phyloP scores from a whole-genome alignment of 2,797 vertebrate genomes.

The Phalanger gymnotis region DNA sequence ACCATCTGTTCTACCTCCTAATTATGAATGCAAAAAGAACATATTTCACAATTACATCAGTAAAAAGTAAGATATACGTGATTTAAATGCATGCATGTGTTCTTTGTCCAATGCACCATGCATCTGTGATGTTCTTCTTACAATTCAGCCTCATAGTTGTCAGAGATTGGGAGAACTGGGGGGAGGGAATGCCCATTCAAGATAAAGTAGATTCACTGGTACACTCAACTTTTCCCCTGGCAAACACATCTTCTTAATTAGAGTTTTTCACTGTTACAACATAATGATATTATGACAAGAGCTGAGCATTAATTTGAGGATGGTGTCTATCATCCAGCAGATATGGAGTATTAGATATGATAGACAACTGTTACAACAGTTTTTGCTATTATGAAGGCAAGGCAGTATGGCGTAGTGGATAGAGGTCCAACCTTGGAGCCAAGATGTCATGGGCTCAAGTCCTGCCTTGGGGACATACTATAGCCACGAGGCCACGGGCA shows the following conservation, averaged over 20 bases:
- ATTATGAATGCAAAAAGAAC: conserved; percentile 89
- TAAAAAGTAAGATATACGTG: conserved; percentile 88
- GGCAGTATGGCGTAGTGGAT: not conserved
- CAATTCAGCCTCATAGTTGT: conserved; percentile 74
- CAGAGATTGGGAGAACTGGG: not conserved
- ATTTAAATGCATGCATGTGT: conserved; percentile 86
- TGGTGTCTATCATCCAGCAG: conserved; percentile 66
- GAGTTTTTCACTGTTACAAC: conserved; percentile 72
- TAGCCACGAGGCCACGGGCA: not conserved
- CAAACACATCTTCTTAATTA: conserved; percentile 80
- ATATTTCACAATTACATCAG: conserved; percentile 90
- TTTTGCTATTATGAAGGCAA: conserved; percentile 48
- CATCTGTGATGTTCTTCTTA: conserved; percentile 85
- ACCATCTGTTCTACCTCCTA: conserved; percentile 89
- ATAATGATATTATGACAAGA: conserved; percentile 73
- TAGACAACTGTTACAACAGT: conserved; percentile 55
- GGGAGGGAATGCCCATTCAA: conserved; percentile 53
- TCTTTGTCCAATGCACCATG: conserved; percentile 83
- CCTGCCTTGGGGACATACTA: not conserved
- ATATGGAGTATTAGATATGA: conserved; percentile 51
- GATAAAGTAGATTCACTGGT: conserved; percentile 74
- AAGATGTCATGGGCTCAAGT: not conserved
- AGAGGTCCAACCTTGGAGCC: not conserved
- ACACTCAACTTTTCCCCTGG: conserved; percentile 72
- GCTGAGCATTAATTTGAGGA: conserved; percentile 73